Conservation (phyloP, 1,140 invertebrate genomes). For the Drosophila micromelanica region DNA sequence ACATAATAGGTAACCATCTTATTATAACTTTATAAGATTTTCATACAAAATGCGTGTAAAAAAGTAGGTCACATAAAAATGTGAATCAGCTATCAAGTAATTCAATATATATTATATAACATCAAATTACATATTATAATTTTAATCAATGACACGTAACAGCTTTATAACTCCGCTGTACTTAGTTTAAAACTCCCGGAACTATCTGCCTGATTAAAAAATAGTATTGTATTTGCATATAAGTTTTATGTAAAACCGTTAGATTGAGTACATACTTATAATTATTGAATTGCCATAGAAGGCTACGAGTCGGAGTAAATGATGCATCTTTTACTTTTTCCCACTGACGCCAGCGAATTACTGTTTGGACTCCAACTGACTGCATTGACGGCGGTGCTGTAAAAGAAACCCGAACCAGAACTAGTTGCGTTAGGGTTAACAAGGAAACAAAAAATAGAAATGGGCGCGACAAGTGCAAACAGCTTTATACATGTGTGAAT, state of each 20-base stretch:
- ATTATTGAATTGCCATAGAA: not conserved
- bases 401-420: slow-evolving; percentile 80
- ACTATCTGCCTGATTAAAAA: not conserved
- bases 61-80: slow-evolving; percentile 23
- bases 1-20: slow-evolving; percentile 19
- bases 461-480: slow-evolving; percentile 9
- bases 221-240: not conserved
- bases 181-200: not conserved
- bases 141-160: slow-evolving; percentile 22
- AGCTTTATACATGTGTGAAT: slow-evolving; percentile 5
- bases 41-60: slow-evolving; percentile 39
- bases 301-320: slow-evolving; percentile 91
- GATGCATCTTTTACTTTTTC: slow-evolving; percentile 92
- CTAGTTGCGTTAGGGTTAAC: slow-evolving; percentile 48
- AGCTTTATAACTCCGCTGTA: not conserved
- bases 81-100: slow-evolving; percentile 19
- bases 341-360: slow-evolving; percentile 93
- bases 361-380: slow-evolving; percentile 96
- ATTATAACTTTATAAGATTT: slow-evolving; percentile 13
- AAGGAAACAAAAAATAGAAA: slow-evolving; percentile 24
- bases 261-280: slow-evolving; percentile 18
- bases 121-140: slow-evolving; percentile 23
- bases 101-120: slow-evolving; percentile 29
- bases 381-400: slow-evolving; percentile 93
- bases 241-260: not conserved